Base-by-base conservation (phyloP, 2,888 invertebrate genomes). In the Rotaria magnacalcarata region DNA sequence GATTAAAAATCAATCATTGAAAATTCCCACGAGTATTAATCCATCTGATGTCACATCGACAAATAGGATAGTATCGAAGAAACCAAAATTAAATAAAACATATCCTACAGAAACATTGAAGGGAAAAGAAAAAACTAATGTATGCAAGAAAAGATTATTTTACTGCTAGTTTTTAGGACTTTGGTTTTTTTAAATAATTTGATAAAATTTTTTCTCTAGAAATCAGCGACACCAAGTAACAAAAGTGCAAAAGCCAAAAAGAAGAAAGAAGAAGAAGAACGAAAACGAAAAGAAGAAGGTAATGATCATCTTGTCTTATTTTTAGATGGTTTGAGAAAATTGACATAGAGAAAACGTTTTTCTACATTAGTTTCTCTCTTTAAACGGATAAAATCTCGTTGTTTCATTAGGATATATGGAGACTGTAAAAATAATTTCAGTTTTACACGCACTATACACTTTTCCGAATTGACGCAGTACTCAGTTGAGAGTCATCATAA, bases 251-350 rank as follows among this genome's bases (percentile, higher is more conserved):
- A 80, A 47, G 14, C 80, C 6, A 80, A 80, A 6, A 80, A 47
- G 24, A 80, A 80, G 43, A 47, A n/a, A n/a, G 80, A 80, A 47
- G 80, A 80, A 47, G 80, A 80, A 80, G 80, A 47, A 80, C 80
- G 80, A n/a, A 80, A 47, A 14, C 14, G 10, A 47, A 8, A 47
- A 24, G 80, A 80, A 80, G 80, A 80, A 80, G 80, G 80, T 80
- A 80, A 10, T 21, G 41, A 47, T 19, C 8, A 11, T 50, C 50
- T 67, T 41, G 24, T 19, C 19, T 16, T 34, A 67, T 19, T 19
- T 1, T 34, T 34, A 34, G 34, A 34, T 34, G 34, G 34, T 34
- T 34, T 34, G 34, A 34, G 34, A 34, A 34, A 34, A 34, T 34
- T 34, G 34, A 34, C 34, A 2, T 34, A 34, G 34, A 34, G 34